A percentile compares a stretch with the other conserved stretches of the same genome.
phyloP scores from a whole-genome alignment of 2,113 vertebrate genomes.

The Bettongia penicillata region DNA sequence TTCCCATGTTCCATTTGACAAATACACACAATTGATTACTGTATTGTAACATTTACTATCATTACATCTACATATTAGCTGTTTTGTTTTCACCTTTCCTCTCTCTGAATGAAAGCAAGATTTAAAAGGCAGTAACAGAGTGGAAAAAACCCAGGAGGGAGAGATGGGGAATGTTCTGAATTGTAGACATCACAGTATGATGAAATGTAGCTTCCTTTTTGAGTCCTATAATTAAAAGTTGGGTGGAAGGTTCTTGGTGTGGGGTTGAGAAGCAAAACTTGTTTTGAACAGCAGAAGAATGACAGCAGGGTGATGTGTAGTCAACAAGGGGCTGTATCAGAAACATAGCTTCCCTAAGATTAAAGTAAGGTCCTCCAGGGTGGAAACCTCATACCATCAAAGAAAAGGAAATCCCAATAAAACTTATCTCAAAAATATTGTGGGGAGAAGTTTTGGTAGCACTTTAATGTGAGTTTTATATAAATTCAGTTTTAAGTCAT shows the following conservation, averaged over 20 bases:
- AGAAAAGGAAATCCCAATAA: not conserved
- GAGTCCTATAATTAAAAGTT: not conserved
- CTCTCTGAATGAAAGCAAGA: not conserved
- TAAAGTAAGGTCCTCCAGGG: not conserved
- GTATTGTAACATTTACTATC: not conserved
- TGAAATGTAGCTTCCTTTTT: not conserved
- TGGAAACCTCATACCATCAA: conserved; percentile 31
- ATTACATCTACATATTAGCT: not conserved
- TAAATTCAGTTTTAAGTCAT: not conserved
- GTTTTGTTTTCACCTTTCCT: not conserved
- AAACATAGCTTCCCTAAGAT: not conserved
- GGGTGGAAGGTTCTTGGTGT: not conserved
- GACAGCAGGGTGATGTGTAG: not conserved
- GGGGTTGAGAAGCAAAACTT: conserved; percentile 6
- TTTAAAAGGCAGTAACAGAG: not conserved
- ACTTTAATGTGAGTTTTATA: not conserved
- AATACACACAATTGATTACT: not conserved
- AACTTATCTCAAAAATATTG: not conserved
- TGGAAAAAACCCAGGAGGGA: not conserved
- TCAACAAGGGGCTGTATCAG: not conserved
- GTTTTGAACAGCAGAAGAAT: not conserved
- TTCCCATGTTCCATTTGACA: not conserved
- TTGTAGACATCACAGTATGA: not conserved
- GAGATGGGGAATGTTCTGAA: not conserved
- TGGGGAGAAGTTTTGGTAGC: not conserved